phyloP scores from a whole-genome alignment of 2,888 invertebrate genomes.

The Caenorhabditis virilis region DNA sequence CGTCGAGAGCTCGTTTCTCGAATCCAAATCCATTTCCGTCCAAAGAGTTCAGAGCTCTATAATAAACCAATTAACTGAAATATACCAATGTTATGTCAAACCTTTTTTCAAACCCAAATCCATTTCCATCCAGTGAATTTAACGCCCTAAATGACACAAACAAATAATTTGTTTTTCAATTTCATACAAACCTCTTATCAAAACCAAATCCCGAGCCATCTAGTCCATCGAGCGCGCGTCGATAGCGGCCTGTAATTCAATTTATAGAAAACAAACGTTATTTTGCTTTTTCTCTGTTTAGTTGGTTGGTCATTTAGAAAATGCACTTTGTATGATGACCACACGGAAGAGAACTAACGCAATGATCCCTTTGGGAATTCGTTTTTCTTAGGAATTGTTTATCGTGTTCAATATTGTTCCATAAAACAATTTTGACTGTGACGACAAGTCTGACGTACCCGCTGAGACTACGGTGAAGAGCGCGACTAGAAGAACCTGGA shows the following conservation, averaged over 20 bases:
- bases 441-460: slow-evolving; percentile 3
- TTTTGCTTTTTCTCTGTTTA: no score
- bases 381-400: no score
- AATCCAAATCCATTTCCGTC: slow-evolving; percentile 47
- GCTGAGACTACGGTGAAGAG: slow-evolving; percentile 15
- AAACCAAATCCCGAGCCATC: slow-evolving; percentile 49
- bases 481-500: slow-evolving; percentile 17
- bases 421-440: no score
- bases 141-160: slow-evolving; percentile 19
- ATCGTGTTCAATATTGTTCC: no score
- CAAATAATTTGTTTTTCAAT: slow-evolving; percentile 27
- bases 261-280: no score
- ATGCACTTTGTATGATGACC: no score
- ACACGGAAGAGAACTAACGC: no score
- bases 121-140: slow-evolving; percentile 39
- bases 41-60: slow-evolving; percentile 42
- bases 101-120: slow-evolving; percentile 50
- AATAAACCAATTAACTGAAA: no score
- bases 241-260: slow-evolving; percentile 31
- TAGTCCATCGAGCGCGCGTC: slow-evolving; percentile 37
- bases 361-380: no score
- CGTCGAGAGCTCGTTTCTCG: slow-evolving; percentile 29
- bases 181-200: slow-evolving; percentile 25
- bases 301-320: no score
- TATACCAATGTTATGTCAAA: slow-evolving; percentile 38